phyloP scores from a whole-genome alignment of 1,140 invertebrate species.

The Idris sp. region DNA sequence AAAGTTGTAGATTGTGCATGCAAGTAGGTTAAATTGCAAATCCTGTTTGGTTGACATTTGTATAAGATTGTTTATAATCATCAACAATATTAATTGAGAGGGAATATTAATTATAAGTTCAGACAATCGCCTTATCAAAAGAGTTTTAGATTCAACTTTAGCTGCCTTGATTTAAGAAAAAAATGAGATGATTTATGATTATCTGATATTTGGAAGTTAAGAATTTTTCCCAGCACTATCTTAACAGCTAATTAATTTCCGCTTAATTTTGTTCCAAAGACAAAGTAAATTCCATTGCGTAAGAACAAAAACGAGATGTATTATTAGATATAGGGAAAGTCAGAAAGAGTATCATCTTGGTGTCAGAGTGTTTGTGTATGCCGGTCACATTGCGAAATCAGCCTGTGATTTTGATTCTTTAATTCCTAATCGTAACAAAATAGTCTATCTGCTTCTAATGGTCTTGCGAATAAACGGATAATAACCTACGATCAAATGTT shows the following conservation, averaged over 20 bases:
- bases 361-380: conserved; percentile 29
- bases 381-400: conserved; percentile 20
- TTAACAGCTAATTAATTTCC: too few relatives aligned
- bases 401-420: conserved; percentile 24
- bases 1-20: conserved; percentile 44
- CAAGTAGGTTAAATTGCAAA: conserved; percentile 48
- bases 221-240: too few relatives aligned
- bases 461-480: conserved; percentile 37
- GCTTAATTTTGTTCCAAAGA: too few relatives aligned
- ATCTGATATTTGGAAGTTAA: too few relatives aligned
- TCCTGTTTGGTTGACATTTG: conserved; percentile 55
- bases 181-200: too few relatives aligned
- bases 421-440: conserved; percentile 46
- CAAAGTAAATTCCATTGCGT: conserved; percentile 38
- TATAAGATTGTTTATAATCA: conserved; percentile 50
- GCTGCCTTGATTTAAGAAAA: too few relatives aligned
- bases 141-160: too few relatives aligned
- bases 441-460: conserved; percentile 37
- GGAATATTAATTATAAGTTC: neutral
- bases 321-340: conserved; percentile 58
- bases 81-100: conserved; percentile 29
- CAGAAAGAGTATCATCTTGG: conserved; percentile 47
- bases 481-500: conserved; percentile 47
- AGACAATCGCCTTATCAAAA: too few relatives aligned
- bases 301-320: conserved; percentile 50